These are phyloP conservation scores for Oxycera nigricornis DNA, from an alignment of 2,888 invertebrate genomes.

Conservation along the genomic window DNA sequence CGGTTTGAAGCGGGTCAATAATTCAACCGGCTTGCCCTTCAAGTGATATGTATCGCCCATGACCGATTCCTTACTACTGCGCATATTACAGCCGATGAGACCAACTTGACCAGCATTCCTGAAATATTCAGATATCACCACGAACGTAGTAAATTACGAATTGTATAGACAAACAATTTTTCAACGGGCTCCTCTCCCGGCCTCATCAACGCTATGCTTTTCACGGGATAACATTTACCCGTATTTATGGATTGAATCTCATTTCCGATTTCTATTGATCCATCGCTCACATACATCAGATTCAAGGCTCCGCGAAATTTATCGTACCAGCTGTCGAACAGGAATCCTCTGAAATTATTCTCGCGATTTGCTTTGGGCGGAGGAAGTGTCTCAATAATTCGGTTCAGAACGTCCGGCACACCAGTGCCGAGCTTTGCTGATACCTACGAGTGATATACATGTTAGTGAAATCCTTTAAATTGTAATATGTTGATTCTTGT, in stretches of 20 bases:
- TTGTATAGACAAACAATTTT: conserved; percentile 65
- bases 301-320: conserved; percentile 83
- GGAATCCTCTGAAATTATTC: conserved; percentile 76
- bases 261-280: conserved; percentile 75
- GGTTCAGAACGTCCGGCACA: conserved; percentile 76
- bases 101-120: conserved; percentile 90
- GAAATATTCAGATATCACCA: not conserved
- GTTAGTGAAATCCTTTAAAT: not conserved
- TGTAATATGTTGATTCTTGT: not conserved
- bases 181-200: conserved; percentile 75
- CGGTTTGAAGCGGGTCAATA: conserved; percentile 68
- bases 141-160: too few relatives aligned
- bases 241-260: conserved; percentile 75
- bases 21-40: conserved; percentile 64
- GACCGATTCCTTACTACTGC: conserved; percentile 73
- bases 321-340: conserved; percentile 96
- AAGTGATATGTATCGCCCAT: conserved; percentile 80
- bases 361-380: conserved; percentile 70
- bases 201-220: conserved; percentile 77
- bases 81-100: conserved; percentile 82
- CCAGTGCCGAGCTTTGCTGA: conserved; percentile 94
- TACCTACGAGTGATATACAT: conserved; percentile 61
- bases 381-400: conserved; percentile 81
- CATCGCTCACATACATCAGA: conserved; percentile 80
- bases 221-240: conserved; percentile 79